phyloP scores from a whole-genome alignment of 2,113 vertebrate genomes.

The Cyanoderma ruficeps region DNA sequence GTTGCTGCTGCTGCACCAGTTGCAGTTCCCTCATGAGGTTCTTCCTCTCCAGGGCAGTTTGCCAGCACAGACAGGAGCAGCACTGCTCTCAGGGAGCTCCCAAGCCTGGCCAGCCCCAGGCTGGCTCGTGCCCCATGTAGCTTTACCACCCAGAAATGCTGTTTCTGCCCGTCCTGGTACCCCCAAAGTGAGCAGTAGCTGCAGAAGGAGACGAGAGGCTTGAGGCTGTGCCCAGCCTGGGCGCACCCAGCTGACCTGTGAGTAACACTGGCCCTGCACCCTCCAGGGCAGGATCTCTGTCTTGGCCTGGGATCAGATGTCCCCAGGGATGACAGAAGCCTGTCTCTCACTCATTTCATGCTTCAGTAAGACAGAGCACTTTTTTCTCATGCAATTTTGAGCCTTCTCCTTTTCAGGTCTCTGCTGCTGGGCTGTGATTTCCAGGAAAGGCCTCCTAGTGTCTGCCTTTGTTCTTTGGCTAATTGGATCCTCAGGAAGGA shows the following conservation, averaged over 20 bases:
- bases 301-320: neutral
- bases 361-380: neutral
- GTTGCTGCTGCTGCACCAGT: neutral
- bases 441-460: neutral
- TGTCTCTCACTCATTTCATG: neutral
- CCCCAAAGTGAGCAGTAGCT: neutral
- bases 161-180: neutral
- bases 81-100: neutral
- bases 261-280: neutral
- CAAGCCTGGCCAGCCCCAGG: too few species aligned
- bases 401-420: neutral
- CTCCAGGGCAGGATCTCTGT: neutral
- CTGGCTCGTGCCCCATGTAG: rapidly evolving
- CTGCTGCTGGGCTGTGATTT: neutral
- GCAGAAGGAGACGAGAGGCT: neutral
- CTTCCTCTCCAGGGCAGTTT: neutral
- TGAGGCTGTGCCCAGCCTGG: neutral
- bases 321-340: neutral
- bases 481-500: neutral
- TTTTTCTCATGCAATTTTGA: neutral
- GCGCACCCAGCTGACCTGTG: neutral
- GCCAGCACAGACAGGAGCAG: neutral
- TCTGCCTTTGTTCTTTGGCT: neutral
- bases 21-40: neutral
- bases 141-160: neutral